Percentiles rank a stretch among this genome's conserved stretches.
Evolutionary conservation across 2,888 invertebrate genomes (phyloP).

Genomic region (Trissolcus brochymenae): DNA sequence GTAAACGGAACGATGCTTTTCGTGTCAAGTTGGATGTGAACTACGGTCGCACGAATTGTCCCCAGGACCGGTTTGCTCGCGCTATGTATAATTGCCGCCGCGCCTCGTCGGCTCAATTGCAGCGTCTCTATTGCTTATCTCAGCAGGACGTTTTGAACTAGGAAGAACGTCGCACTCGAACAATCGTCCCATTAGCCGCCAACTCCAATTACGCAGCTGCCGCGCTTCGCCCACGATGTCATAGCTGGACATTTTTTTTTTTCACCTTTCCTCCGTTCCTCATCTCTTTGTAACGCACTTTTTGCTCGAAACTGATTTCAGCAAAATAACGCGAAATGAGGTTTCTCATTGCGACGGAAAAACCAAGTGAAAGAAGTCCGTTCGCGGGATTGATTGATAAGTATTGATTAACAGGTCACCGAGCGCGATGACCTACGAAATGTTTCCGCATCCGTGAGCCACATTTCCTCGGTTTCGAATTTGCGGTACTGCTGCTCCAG

Average conservation of each 20-base stretch:
- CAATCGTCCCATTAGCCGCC: slow-evolving; percentile 73
- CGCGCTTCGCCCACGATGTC: slow-evolving; percentile 23
- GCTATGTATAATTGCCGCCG: slow-evolving; percentile 66
- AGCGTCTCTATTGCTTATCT: slow-evolving; percentile 36
- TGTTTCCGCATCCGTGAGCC: slow-evolving; percentile 51
- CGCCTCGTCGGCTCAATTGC: slow-evolving; percentile 51
- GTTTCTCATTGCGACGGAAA: background rate
- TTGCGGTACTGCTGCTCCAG: slow-evolving; percentile 52
- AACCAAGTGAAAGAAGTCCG: background rate
- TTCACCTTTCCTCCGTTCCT: slow-evolving; percentile 30
- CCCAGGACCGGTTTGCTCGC: slow-evolving; percentile 46
- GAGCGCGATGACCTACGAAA: slow-evolving; percentile 28
- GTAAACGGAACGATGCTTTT: background rate
- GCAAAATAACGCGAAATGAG: background rate
- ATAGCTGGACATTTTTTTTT: slow-evolving; percentile 34
- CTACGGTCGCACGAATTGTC: slow-evolving; percentile 49
- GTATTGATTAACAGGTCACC: slow-evolving; percentile 39
- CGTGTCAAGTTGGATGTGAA: slow-evolving; percentile 41
- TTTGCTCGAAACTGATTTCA: slow-evolving; percentile 3
- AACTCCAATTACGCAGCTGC: slow-evolving; percentile 67
- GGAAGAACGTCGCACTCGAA: slow-evolving; percentile 63
- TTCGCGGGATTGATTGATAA: slow-evolving; percentile 1
- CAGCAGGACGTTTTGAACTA: slow-evolving; percentile 64
- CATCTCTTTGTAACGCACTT: slow-evolving; percentile 25
- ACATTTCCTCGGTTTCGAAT: slow-evolving; percentile 42